These are phyloP conservation scores for Apantesis nais DNA, from an alignment of 2,888 invertebrate genomes.

Conservation along the genomic window DNA sequence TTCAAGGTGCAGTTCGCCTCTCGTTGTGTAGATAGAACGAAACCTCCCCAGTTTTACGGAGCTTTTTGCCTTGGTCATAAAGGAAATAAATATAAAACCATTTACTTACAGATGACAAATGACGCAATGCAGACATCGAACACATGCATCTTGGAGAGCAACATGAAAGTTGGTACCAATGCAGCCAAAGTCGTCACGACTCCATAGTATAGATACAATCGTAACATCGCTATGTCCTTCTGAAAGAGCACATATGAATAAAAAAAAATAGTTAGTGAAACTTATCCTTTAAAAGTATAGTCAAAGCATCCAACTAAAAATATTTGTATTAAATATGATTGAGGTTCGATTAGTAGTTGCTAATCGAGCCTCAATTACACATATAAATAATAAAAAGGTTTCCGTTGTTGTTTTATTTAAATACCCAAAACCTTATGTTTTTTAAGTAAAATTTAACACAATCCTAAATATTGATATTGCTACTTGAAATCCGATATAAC, in stretches of 20 bases:
- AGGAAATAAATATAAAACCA: background rate
- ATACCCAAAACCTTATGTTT: background rate
- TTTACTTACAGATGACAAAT: conserved; percentile 66
- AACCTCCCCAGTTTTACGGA: background rate
- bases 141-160: conserved; percentile 63
- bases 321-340: no score
- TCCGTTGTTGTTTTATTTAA: background rate
- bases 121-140: conserved; percentile 63
- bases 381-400: background rate
- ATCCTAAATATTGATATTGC: no score
- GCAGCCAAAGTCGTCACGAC: conserved; percentile 67
- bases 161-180: conserved; percentile 65
- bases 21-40: background rate
- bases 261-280: no score
- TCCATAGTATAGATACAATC: conserved; percentile 73
- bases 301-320: no score
- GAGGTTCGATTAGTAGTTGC: no score
- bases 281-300: no score
- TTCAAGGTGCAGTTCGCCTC: background rate
- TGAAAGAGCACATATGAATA: conserved; percentile 50
- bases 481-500: no score
- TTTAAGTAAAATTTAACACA: background rate
- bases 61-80: background rate
- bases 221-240: conserved; percentile 75
- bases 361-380: background rate